Evolutionary conservation across 2,888 invertebrate species (phyloP).

Genomic region (Trachelus troglodyta): DNA sequence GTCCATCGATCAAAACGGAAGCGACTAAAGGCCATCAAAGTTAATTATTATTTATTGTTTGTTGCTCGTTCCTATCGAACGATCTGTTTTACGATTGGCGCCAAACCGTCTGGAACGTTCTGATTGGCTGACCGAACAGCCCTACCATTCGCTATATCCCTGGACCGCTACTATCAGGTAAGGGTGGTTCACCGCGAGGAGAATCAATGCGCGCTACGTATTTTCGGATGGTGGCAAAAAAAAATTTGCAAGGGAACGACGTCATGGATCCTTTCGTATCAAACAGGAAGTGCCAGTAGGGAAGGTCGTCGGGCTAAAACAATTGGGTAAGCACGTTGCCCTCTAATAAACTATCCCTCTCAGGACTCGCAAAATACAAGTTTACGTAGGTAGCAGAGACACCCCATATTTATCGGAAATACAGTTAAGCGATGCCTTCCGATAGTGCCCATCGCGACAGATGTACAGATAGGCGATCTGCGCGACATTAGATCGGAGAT

Average conservation of each 20-base stretch:
- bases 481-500: slow-evolving; percentile 27
- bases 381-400: not conserved
- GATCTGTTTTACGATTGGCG: slow-evolving; percentile 43
- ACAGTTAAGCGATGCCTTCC: not conserved
- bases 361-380: not conserved
- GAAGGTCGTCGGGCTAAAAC: not conserved
- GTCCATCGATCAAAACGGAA: not conserved
- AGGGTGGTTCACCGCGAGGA: slow-evolving; percentile 23
- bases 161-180: slow-evolving; percentile 19
- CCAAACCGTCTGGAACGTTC: slow-evolving; percentile 50
- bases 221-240: not conserved
- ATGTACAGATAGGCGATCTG: slow-evolving; percentile 23
- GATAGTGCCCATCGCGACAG: slow-evolving; percentile 21
- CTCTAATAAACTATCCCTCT: not conserved
- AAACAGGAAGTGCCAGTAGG: not conserved
- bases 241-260: not conserved
- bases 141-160: slow-evolving; percentile 16
- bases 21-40: not conserved
- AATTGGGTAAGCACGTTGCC: not conserved
- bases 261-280: not conserved
- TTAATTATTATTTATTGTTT: slow-evolving; percentile 7
- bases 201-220: slow-evolving; percentile 25
- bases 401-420: not conserved
- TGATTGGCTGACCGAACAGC: slow-evolving; percentile 41
- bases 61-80: slow-evolving; percentile 26